phyloP scores from a whole-genome alignment of 2,888 invertebrate genomes.

The Poecilobothrus nobilitatus region DNA sequence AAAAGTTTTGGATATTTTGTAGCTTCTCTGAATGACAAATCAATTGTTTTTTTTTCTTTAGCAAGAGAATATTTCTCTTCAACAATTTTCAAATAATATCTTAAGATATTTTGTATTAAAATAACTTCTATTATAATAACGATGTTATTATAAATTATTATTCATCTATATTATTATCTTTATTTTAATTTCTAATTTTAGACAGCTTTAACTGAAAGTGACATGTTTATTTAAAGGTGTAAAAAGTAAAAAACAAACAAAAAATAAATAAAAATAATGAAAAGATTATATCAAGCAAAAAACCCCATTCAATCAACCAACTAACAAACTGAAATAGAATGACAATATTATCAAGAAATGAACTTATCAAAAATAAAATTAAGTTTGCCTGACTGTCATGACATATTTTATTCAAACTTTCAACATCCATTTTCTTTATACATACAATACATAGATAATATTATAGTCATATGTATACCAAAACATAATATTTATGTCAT shows the following conservation, averaged over 20 bases:
- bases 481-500: too few species aligned
- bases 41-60: too few species aligned
- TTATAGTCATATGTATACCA: too few species aligned
- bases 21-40: too few species aligned
- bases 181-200: neutral
- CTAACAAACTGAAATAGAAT: neutral
- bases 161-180: neutral
- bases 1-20: too few species aligned
- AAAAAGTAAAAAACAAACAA: neutral
- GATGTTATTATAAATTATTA: too few species aligned
- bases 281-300: neutral
- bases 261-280: neutral
- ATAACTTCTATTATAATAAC: too few species aligned
- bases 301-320: neutral
- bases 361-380: neutral
- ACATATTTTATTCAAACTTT: neutral
- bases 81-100: too few species aligned
- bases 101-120: too few species aligned
- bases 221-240: slow-evolving; percentile 4
- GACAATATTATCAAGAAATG: neutral
- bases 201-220: neutral
- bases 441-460: too few species aligned
- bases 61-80: too few species aligned
- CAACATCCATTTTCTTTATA: neutral
- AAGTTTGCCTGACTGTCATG: neutral